Base-by-base conservation (phyloP, 2,888 invertebrate genomes). In the Caenorhabditis sulstoni region DNA sequence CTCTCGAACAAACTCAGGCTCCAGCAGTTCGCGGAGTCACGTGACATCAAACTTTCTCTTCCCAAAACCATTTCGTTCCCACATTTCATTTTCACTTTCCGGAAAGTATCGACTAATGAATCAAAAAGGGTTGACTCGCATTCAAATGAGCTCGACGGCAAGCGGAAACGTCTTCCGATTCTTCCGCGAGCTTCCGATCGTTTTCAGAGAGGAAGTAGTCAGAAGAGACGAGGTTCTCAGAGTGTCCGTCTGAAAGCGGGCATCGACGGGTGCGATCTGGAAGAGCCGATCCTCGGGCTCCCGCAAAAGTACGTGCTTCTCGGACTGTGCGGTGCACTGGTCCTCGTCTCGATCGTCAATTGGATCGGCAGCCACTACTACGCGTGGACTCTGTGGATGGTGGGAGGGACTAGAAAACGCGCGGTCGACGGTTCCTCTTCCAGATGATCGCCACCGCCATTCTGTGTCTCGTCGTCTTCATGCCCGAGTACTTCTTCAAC, bases 401-500 rank as follows among this genome's bases (percentile, higher is more conserved):
- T 22, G 65, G 18, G 29, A 11, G 66, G 47, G 4, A 45, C 47
- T 55, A 55, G 29, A 29, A 29, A 29, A 7, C 7, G 29, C 29
- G 7, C 29, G 29, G 29, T 7, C 29, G 7, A 3, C 29, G 3
- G 29, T 7, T 29, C 29, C 29, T 29, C 29, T 29, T 29, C 29
- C 29, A 29, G 29, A 47, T 41, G 16, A 1, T 59, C n/a, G 12
- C 41, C 35, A 53, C 70, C 12, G 16, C 55, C 9, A 47, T 35
- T 44, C 44, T 62, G 35, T 20, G 37, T 14, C 35, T 71, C 47
- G 55, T 71, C 47, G 18, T 62, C 12, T 62, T 71, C 55, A 44
- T 71, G 29, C 70, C 70, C 45, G 70, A 71, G 8, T 59, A 44
- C 47, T 71, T 71, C n/a, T 45, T 35, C n/a, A 50, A 71, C 22